Evolutionary conservation across 1,140 invertebrate genomes (phyloP).

Genomic region (Trachymyrmex cornetzi): DNA sequence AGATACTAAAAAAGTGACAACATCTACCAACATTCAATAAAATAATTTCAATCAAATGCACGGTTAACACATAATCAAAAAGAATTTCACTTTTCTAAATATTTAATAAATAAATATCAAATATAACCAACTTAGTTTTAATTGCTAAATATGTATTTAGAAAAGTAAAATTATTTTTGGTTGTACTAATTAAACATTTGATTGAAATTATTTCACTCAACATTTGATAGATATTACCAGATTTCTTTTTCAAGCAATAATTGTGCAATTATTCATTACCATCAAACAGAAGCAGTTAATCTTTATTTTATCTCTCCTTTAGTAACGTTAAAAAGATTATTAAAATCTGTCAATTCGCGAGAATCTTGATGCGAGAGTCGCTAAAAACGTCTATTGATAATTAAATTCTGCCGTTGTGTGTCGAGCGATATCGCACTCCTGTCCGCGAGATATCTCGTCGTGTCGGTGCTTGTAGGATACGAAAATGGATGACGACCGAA

Average conservation of each 20-base stretch:
- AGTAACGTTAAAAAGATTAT: conserved; percentile 18
- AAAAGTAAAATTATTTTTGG: too few species aligned
- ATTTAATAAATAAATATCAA: too few species aligned
- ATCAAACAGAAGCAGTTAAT: not conserved
- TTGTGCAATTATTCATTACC: not conserved
- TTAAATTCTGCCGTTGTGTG: conserved; percentile 46
- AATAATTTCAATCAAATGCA: too few species aligned
- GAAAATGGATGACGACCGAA: conserved; percentile 60
- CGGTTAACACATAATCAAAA: too few species aligned
- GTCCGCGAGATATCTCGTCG: conserved; percentile 41
- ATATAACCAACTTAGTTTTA: too few species aligned
- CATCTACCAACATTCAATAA: too few species aligned
- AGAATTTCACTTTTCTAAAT: too few species aligned
- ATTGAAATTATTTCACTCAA: too few species aligned
- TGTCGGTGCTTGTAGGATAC: conserved; percentile 59
- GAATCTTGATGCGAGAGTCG: conserved; percentile 3
- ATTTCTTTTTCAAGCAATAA: too few species aligned
- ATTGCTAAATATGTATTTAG: too few species aligned
- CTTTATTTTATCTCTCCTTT: not conserved
- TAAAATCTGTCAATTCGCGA: conserved; percentile 27
- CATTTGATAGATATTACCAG: too few species aligned
- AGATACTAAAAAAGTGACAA: not conserved
- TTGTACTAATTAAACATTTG: too few species aligned
- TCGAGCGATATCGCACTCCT: not conserved
- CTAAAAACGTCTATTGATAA: conserved; percentile 29